These are phyloP conservation scores for Anomalospiza imberbis DNA, from an alignment of 2,797 vertebrate genomes.

Conservation along the genomic window DNA sequence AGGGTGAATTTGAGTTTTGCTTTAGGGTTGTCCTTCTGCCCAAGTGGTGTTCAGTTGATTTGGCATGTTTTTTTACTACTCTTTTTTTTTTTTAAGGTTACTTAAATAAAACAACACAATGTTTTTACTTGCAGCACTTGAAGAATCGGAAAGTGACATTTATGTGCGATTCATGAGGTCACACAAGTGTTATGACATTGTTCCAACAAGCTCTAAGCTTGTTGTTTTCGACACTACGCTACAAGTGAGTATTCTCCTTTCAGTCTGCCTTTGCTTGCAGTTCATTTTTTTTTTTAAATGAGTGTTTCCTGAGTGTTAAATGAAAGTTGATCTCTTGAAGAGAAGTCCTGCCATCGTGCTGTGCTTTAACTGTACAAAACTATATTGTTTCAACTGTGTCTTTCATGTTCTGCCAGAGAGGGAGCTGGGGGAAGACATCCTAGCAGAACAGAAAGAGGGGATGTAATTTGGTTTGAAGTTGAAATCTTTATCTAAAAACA, in stretches of 20 bases:
- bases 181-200: conserved; percentile 96
- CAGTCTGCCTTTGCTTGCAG: neutral
- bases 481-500: neutral
- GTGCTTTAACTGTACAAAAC: neutral
- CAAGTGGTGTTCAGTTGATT: neutral
- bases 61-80: neutral
- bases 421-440: neutral
- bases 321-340: neutral
- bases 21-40: neutral
- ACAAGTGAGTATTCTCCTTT: conserved; percentile 81
- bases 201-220: conserved; percentile 94
- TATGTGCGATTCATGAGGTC: conserved; percentile 98
- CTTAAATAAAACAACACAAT: conserved; percentile 43
- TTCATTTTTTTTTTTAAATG: neutral
- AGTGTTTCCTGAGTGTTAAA: neutral
- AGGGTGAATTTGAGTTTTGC: neutral
- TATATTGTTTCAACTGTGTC: neutral
- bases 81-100: neutral
- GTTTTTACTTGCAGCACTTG: conserved; percentile 75
- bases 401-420: neutral
- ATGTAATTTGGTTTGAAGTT: neutral
- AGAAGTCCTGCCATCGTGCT: neutral
- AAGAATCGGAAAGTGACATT: conserved; percentile 92
- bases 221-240: conserved; percentile 96
- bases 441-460: neutral